Percentiles rank a stretch among this genome's conserved stretches.
phyloP scores from a whole-genome alignment of 2,113 vertebrate genomes.

The Lophura nycthemera region DNA sequence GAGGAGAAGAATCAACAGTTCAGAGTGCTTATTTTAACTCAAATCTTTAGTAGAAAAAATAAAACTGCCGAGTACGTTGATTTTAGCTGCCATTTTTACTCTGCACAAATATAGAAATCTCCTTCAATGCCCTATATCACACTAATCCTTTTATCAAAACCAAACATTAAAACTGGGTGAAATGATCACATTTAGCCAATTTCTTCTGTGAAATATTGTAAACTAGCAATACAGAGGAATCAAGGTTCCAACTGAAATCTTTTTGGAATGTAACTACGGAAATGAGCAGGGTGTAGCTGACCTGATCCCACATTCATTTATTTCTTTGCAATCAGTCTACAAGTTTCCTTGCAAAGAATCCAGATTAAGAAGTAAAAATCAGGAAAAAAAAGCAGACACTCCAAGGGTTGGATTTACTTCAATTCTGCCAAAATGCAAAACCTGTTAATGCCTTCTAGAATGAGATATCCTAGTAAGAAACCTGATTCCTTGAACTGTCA shows the following conservation, averaged over 20 bases:
- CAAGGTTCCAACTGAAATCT: background rate
- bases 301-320: background rate
- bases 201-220: background rate
- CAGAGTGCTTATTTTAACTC: background rate
- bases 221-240: background rate
- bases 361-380: background rate
- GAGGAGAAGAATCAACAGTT: background rate
- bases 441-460: conserved; percentile 40
- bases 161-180: background rate
- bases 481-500: background rate
- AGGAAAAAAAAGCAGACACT: background rate
- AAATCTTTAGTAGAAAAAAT: background rate
- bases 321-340: background rate
- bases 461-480: background rate
- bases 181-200: background rate
- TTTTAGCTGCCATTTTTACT: background rate
- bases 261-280: background rate
- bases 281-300: background rate
- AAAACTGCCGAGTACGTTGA: background rate
- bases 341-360: background rate
- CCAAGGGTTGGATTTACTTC: background rate
- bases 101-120: background rate
- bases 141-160: background rate
- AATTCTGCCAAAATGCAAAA: conserved; percentile 16
- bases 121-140: background rate